A percentile compares a stretch with the other conserved stretches of the same genome.
Evolutionary conservation across 2,797 vertebrate genomes (phyloP).

Genomic region (Lophius americanus): DNA sequence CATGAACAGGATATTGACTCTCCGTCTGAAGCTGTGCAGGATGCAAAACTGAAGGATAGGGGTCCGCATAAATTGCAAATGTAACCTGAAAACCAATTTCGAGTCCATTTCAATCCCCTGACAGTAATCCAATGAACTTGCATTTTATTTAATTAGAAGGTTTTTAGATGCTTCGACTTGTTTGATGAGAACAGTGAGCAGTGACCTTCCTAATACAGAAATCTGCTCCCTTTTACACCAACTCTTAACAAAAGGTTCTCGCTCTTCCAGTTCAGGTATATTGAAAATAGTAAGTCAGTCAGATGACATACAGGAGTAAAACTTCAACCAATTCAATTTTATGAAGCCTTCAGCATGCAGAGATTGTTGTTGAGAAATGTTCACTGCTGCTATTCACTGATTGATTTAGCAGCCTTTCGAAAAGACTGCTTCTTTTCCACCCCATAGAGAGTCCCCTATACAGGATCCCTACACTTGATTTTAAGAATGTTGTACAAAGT

Average conservation of each 20-base stretch:
- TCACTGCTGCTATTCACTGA: conserved; percentile 8
- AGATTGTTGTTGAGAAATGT: conserved; percentile 10
- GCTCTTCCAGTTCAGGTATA: not conserved
- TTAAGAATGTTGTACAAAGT: conserved; percentile 9
- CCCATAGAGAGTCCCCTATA: not conserved
- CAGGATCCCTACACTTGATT: conserved; percentile 4
- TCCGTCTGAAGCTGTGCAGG: conserved; percentile 3
- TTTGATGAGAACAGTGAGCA: not conserved
- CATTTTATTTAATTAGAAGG: conserved; percentile 26
- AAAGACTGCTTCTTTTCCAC: not conserved
- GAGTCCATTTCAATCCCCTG: conserved; percentile 25
- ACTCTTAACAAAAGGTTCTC: not conserved
- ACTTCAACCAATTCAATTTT: too few relatives aligned
- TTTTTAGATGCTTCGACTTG: conserved; percentile 2
- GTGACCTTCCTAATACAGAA: not conserved
- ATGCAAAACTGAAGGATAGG: conserved; percentile 1
- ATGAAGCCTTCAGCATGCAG: conserved; percentile 1
- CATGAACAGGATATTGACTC: conserved; percentile 16
- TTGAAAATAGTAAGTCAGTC: not conserved
- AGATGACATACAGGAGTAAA: too few relatives aligned
- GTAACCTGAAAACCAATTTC: conserved; percentile 20
- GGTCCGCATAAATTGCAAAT: not conserved
- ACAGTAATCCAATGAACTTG: conserved; percentile 19
- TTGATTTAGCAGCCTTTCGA: conserved; percentile 1
- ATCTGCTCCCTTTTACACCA: not conserved